A percentile compares a stretch with the other conserved stretches of the same genome.
Conservation (phyloP, 2,113 vertebrate species). For the Sorex araneus region DNA sequence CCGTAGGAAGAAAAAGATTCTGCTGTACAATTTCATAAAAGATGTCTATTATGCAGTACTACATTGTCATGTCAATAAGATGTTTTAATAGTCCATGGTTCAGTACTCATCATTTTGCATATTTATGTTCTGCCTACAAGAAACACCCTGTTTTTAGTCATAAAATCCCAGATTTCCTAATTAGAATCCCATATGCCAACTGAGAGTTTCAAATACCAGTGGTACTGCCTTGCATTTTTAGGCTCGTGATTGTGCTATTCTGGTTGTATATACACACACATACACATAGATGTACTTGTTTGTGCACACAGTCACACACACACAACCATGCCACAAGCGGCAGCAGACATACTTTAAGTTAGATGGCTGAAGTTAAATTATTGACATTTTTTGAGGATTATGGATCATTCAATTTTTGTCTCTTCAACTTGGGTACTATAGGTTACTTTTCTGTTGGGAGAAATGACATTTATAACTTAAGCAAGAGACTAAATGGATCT, state of each 20-base stretch:
- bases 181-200: conserved; percentile 8
- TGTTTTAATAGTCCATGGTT: conserved; percentile 32
- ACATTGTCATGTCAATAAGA: background rate
- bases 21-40: background rate
- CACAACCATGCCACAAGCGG: background rate
- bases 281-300: background rate
- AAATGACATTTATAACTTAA: conserved; percentile 49
- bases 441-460: background rate
- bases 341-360: background rate
- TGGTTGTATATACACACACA: background rate
- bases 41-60: background rate
- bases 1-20: conserved; percentile 25
- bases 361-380: background rate
- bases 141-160: conserved; percentile 39
- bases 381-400: background rate
- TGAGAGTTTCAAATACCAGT: background rate
- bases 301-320: background rate
- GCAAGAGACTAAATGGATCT: background rate
- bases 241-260: background rate
- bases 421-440: conserved; percentile 14
- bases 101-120: conserved; percentile 38
- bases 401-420: background rate
- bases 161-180: conserved; percentile 36
- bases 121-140: conserved; percentile 39
- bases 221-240: background rate